Base-by-base conservation (phyloP, 2,888 invertebrate genomes). In the Myopa tessellatipennis region DNA sequence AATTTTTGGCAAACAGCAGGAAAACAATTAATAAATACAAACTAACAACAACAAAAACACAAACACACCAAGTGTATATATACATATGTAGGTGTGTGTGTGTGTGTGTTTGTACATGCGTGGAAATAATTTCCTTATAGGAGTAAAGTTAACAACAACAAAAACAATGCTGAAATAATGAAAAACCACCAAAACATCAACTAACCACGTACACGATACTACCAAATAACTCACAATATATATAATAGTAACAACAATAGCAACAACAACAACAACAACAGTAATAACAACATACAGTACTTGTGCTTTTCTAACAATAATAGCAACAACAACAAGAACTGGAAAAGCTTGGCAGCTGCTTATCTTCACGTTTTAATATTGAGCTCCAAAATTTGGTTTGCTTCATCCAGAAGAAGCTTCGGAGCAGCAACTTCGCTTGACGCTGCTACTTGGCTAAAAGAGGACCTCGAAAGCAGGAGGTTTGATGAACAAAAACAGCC, bases 321-420 rank as follows among this genome's bases (percentile, higher is more conserved):
- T 10, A 55, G 16, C 36, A 12, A 36, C 52, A 36, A 65, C 55
- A 55, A 45, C 50, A 69, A 18, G 16, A 4, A 70, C 12, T 70
- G 52, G 10, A n/a, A 70, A 10, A 45, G 45, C 79, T 79, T 81
- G 79, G 79, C 80, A 80, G 79, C 80, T 80, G 81, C 80, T 81
- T 79, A 82, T 80, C 80, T 80, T 77, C 80, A 81, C 45, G 61
- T 82, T 81, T 82, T 79, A 80, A 80, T 82, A 79, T 81, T 78
- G 79, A 82, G 80, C 80, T 69, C 38, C 45, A 50, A 50, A 50
- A 69, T 26, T 69, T 69, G 45, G 50, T n/a, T 26, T 61, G 16
- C 61, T 10, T 12, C 60, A n/a, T 72, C 65, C 63, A 18, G 36
- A n/a, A 61, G 61, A 18, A 61, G 26, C 61, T n/a, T 26, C 61